Conservation (phyloP, 2,113 vertebrate genomes). For the human region GRCh38 chr5:12316001-12316500, state of each 20-base stretch:
- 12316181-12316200: neutral
- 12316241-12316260: neutral
- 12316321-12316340: neutral
- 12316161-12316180: neutral
- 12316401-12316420: neutral
- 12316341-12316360: neutral
- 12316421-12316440: neutral
- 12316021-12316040: slow-evolving; percentile 38
- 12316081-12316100: neutral
- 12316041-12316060: neutral
- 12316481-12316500: neutral
- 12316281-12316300: neutral
- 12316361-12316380: slow-evolving; percentile 12
- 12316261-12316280: neutral
- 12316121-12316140: neutral
- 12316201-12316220: neutral
- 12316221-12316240: neutral
- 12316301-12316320: neutral
- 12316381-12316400: neutral
- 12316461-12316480: neutral
- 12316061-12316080: neutral
- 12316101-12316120: neutral
- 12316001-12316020: neutral
- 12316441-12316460: neutral
- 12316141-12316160: neutral